Conservation (phyloP, 23 tunicate species). For the Styela clava region DNA sequence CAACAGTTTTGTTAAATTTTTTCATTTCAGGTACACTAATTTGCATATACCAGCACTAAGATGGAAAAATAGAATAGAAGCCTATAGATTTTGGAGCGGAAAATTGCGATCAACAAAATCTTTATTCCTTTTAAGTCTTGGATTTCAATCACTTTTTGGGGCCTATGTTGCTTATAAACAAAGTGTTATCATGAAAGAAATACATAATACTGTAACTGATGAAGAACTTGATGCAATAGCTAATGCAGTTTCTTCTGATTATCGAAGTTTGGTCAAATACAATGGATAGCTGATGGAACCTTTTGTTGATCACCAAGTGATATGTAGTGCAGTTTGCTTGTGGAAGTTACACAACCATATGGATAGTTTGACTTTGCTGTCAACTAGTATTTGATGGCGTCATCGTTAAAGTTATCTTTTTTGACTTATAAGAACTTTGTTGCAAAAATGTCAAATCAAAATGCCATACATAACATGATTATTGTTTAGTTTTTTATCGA, state of each 20-base stretch:
- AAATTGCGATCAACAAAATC: neutral
- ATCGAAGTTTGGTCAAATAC: neutral
- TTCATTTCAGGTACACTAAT: neutral
- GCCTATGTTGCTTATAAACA: neutral
- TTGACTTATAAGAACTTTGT: too few species aligned
- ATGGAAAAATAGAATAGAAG: neutral
- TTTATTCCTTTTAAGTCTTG: neutral
- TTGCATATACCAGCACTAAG: neutral
- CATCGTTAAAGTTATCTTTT: too few species aligned
- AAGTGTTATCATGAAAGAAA: neutral
- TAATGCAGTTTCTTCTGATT: neutral
- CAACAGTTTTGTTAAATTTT: too few species aligned
- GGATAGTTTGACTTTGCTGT: too few species aligned
- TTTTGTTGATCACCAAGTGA: neutral
- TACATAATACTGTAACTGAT: slow-evolving; percentile 6
- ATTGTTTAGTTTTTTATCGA: too few species aligned
- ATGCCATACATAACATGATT: too few species aligned
- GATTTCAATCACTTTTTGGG: neutral
- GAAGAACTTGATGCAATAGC: neutral
- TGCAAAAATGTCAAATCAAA: too few species aligned
- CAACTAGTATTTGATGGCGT: too few species aligned
- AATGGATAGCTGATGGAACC: neutral
- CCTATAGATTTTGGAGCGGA: neutral
- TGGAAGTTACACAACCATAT: too few species aligned
- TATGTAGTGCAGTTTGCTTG: too few species aligned